phyloP scores from a whole-genome alignment of 2,888 invertebrate genomes.

The Drosophila neoperkinsi region DNA sequence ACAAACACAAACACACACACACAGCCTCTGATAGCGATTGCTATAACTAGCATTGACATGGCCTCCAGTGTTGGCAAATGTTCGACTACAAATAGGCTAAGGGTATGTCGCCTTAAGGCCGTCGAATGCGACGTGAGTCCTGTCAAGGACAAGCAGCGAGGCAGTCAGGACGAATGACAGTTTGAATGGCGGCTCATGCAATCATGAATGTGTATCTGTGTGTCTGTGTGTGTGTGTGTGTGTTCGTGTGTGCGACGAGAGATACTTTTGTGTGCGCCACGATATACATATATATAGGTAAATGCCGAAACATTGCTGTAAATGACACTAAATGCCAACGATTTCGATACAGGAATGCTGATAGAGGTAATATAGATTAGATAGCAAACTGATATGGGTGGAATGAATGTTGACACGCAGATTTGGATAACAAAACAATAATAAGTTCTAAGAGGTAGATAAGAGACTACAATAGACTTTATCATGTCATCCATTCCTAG shows the following conservation, averaged over 20 bases:
- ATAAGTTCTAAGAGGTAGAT: neutral
- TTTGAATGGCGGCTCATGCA: constrained; percentile 49
- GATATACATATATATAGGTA: neutral
- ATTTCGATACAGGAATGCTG: constrained; percentile 21
- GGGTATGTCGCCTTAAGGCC: constrained; percentile 46
- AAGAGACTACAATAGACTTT: neutral
- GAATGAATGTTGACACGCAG: constrained; percentile 13
- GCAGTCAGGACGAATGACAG: constrained; percentile 45
- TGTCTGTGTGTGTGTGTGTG: constrained; percentile 7
- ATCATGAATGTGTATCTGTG: constrained; percentile 27
- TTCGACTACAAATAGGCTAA: constrained; percentile 52
- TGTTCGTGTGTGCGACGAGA: constrained; percentile 3
- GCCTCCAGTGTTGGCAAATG: constrained; percentile 49
- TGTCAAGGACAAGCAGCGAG: constrained; percentile 34
- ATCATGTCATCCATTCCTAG: neutral
- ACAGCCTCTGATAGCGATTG: constrained; percentile 24
- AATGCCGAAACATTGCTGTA: constrained; percentile 27
- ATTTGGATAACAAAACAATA: neutral
- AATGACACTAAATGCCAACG: constrained; percentile 48
- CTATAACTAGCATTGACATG: constrained; percentile 61
- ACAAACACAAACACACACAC: neutral
- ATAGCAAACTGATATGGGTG: constrained; percentile 24
- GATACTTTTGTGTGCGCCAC: constrained; percentile 1
- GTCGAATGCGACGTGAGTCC: constrained; percentile 47
- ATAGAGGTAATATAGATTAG: constrained; percentile 29